Evolutionary conservation across 2,797 vertebrate genomes (phyloP).

Genomic region (Micrastur ruficollis): DNA sequence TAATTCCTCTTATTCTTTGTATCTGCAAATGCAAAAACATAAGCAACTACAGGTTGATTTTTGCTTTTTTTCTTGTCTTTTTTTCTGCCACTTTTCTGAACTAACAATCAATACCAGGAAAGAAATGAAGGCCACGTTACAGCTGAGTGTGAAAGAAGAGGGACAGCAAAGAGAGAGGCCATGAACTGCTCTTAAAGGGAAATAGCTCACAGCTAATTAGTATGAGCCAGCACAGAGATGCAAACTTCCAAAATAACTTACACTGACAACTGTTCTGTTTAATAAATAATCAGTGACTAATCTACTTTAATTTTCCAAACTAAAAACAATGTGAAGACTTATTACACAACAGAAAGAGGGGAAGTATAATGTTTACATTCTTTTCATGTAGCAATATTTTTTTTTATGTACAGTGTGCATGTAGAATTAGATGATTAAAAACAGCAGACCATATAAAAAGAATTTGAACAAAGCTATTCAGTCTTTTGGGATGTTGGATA

Average conservation of each 20-base stretch:
- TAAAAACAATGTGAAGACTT: neutral
- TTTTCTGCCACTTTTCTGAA: neutral
- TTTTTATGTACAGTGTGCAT: neutral
- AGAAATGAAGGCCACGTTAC: neutral
- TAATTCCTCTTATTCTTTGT: neutral
- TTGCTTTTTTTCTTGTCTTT: neutral
- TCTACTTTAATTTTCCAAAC: neutral
- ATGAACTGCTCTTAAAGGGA: neutral
- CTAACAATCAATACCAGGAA: neutral
- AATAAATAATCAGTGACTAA: slow-evolving; percentile 35
- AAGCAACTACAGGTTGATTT: neutral
- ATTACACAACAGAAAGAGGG: neutral
- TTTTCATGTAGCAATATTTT: neutral
- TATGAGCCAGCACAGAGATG: neutral
- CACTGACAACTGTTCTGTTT: neutral
- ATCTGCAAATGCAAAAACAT: neutral
- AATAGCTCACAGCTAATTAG: neutral
- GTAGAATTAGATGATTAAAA: neutral
- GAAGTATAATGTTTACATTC: neutral
- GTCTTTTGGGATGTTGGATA: neutral
- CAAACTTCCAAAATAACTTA: neutral
- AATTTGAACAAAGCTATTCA: neutral
- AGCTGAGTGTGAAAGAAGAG: neutral
- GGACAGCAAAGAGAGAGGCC: neutral
- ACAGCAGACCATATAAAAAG: neutral